Base-by-base conservation (phyloP, 2,888 invertebrate species). In the Eupeodes luniger region DNA sequence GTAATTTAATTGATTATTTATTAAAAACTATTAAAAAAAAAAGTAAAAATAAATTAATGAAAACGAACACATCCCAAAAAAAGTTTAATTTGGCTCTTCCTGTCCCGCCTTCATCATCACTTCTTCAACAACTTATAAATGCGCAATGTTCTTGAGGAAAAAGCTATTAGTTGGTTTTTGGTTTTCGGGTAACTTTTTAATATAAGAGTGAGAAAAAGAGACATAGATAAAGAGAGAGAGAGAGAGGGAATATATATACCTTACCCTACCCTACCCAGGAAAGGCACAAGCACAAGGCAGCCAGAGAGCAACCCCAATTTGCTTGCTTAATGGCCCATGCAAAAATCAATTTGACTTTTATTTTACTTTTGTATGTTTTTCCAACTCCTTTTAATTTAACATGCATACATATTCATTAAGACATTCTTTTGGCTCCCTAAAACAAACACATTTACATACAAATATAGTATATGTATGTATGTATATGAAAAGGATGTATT, bases 331-430 rank as follows among this genome's bases (percentile, higher is more conserved):
- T 82, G 69, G 62, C 16, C 55, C 70, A 69, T 77, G 76, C 55
- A 14, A 77, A 77, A 82, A 82, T 82, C 82, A 76, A 82, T 82
- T 76, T 70, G 76, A 82, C 70, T 70, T 66, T 55, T 72, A 70
- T 82, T 82, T 81, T 76, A 81, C 75, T 81, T 74, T 77, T 77
- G 36, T 75, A n/a, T 64, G 49, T 70, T 70, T 76, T 69, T 62
- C 61, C 69, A 70, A 82, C 82, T 82, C 70, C 76, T 82, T 77
- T 76, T 62, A 81, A 76, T 81, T 75, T 59, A 34, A 61, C 59
- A 67, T 75, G 69, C 69, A 55, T 55, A 16, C 62, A 49, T 69
- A 53, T 81, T 47, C 55, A 40, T 55, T 62, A 27, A 66, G 70
- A 77, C 49, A 70, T 47, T 70, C 47, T 16, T 19, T 16, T 47